Percentiles rank a stretch among this genome's conserved stretches.
These are phyloP conservation scores for Sebastes trivittatus DNA, from an alignment of 2,797 vertebrate genomes.

Conservation along the genomic window DNA sequence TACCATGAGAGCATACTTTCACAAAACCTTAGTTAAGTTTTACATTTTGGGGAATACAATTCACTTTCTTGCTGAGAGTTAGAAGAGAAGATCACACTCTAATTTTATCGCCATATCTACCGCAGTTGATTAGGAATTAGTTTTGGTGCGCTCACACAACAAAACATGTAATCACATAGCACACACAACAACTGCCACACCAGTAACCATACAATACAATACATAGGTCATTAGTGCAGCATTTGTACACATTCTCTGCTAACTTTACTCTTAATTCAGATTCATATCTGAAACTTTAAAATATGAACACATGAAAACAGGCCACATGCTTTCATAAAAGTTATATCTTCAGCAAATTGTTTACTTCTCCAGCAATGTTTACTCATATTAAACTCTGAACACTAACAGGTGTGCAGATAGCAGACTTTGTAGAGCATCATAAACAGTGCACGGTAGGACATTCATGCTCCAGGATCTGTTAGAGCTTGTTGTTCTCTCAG, in stretches of 20 bases:
- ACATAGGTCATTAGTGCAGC: not conserved
- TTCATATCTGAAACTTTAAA: not conserved
- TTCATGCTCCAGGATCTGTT: conserved; percentile 36
- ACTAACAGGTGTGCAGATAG: not conserved
- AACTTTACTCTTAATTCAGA: not conserved
- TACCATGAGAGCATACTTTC: not conserved
- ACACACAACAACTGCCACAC: not conserved
- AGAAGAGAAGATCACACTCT: not conserved
- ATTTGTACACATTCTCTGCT: not conserved
- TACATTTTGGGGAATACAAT: not conserved
- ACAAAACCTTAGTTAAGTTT: not conserved
- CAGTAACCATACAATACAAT: not conserved
- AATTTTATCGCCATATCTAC: too few species aligned
- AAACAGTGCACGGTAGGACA: not conserved
- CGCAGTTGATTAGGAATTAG: too few species aligned
- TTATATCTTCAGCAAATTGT: not conserved
- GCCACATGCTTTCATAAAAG: not conserved
- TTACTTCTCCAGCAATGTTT: not conserved
- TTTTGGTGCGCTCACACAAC: too few species aligned
- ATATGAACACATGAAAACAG: not conserved
- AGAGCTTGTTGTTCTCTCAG: conserved; percentile 38
- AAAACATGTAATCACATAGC: not conserved
- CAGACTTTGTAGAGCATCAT: not conserved
- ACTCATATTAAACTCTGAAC: not conserved
- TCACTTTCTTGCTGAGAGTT: not conserved